Evolutionary conservation across 2,888 invertebrate species (phyloP), one percentile per base, ranked within the genome.

Genomic region (Ceriagrion tenellum): DNA sequence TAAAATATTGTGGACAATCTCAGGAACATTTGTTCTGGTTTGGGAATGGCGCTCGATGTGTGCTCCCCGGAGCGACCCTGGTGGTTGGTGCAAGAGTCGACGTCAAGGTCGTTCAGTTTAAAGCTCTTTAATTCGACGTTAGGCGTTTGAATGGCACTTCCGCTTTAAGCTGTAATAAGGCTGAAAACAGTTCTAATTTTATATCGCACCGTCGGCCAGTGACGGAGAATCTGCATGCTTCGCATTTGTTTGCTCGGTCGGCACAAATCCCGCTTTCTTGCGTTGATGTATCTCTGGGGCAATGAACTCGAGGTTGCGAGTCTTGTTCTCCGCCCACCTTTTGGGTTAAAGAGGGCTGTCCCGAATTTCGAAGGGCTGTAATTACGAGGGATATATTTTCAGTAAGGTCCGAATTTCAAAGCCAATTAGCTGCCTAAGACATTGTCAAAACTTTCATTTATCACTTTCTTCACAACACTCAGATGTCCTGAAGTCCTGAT

Each of bases 151-250:
- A 47, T 47, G 47, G 23, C 63, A 91, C 35, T 35, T 91, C 91
- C 63, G 40, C 91, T 91, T 91, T 91, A 91, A 91, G 63, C 59
- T 35, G 40, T 91, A 63, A 91, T 63, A 91, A 91, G 40, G 20
- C 26, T 59, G 23, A 35, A 91, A 63, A 55, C 30, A 90, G 18
- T 56, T 90, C 35, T 63, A n/a, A 35, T 59, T 55, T 35, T 59
- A 47, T 47, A 91, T 63, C 59, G 63, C 59, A 23, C 26, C 20
- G 91, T 30, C 3, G 63, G 12, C 59, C 56, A 56, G 30, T 30
- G 18, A 90, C 35, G n/a, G 91, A 63, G 35, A 23, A 59, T 59
- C 56, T 30, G 40, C 35, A 26, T 47, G 23, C 35, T 26, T 63
- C 16, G 26, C 55, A 56, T 90, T 69, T 55, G 56, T 56, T 90